Conservation (phyloP, 1,140 invertebrate genomes). For the Chironomus tepperi region DNA sequence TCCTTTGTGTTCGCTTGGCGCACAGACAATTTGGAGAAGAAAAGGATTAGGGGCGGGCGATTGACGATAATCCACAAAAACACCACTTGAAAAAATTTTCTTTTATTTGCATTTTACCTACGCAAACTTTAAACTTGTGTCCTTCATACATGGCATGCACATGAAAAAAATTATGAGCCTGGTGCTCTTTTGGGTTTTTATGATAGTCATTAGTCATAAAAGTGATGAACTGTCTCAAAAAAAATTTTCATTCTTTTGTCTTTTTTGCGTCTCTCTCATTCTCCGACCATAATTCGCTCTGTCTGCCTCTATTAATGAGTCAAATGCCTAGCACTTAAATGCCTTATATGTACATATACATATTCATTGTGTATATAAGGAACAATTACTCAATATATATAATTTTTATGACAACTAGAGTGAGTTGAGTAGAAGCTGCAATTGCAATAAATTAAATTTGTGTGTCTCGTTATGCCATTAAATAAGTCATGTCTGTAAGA, state of each 20-base stretch:
- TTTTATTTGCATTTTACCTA: neutral
- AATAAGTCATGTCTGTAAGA: neutral
- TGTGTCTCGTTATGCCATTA: conserved; percentile 17
- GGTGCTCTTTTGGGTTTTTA: neutral
- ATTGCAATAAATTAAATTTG: conserved; percentile 20
- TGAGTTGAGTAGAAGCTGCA: neutral
- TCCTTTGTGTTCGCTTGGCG: neutral
- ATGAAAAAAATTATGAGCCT: neutral
- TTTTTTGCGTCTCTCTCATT: neutral
- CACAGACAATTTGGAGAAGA: conserved; percentile 11
- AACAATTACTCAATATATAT: conserved; percentile 22
- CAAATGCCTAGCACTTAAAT: conserved; percentile 6
- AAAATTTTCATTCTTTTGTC: neutral
- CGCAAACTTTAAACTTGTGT: neutral
- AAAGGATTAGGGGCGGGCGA: conserved; percentile 19
- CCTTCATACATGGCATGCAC: neutral
- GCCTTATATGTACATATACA: neutral
- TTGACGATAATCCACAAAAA: neutral
- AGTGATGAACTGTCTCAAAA: conserved; percentile 19
- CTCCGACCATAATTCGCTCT: neutral
- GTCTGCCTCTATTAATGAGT: conserved; percentile 22
- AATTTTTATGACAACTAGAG: neutral
- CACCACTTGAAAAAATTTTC: neutral
- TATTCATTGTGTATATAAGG: neutral
- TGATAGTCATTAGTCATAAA: conserved; percentile 20